Percentiles rank a stretch among this genome's conserved stretches.
Evolutionary conservation across 2,888 invertebrate species (phyloP).

Genomic region (Neocrepidodera transversa): DNA sequence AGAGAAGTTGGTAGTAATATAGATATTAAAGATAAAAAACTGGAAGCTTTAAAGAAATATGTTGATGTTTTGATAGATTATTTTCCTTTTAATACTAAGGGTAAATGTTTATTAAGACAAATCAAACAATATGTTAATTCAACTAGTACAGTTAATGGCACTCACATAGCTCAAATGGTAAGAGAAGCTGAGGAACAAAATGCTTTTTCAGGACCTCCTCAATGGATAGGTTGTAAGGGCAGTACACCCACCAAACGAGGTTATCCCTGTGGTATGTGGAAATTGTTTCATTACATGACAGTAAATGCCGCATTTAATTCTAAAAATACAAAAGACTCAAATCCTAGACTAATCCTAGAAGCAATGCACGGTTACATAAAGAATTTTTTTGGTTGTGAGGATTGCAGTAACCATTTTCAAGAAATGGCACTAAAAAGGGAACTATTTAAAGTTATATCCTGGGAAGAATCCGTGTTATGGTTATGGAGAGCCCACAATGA

Average conservation of each 20-base stretch:
- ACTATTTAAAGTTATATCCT: constrained; percentile 71
- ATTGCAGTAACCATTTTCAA: constrained; percentile 89
- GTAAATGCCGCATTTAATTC: constrained; percentile 71
- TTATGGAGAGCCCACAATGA: constrained; percentile 93
- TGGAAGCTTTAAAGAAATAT: constrained; percentile 78
- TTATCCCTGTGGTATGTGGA: constrained; percentile 95
- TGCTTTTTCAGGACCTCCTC: constrained; percentile 63
- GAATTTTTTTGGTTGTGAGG: constrained; percentile 91
- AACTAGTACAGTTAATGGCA: constrained; percentile 66
- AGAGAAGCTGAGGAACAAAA: constrained; percentile 61
- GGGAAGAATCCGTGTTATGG: constrained; percentile 86
- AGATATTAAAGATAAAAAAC: constrained; percentile 73
- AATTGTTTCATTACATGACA: constrained; percentile 90
- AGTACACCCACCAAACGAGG: constrained; percentile 79
- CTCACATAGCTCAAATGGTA: constrained; percentile 66
- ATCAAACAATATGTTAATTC: constrained; percentile 65
- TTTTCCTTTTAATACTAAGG: constrained; percentile 79
- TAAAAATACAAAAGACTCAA: constrained; percentile 53
- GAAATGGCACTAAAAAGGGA: constrained; percentile 79
- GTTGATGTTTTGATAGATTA: constrained; percentile 74
- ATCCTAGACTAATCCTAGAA: constrained; percentile 75
- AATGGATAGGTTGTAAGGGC: constrained; percentile 83
- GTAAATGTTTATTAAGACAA: constrained; percentile 71
- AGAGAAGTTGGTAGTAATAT: constrained; percentile 82
- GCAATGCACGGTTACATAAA: constrained; percentile 89